phyloP scores from a whole-genome alignment of 2,113 vertebrate species.

The Numida meleagris region DNA sequence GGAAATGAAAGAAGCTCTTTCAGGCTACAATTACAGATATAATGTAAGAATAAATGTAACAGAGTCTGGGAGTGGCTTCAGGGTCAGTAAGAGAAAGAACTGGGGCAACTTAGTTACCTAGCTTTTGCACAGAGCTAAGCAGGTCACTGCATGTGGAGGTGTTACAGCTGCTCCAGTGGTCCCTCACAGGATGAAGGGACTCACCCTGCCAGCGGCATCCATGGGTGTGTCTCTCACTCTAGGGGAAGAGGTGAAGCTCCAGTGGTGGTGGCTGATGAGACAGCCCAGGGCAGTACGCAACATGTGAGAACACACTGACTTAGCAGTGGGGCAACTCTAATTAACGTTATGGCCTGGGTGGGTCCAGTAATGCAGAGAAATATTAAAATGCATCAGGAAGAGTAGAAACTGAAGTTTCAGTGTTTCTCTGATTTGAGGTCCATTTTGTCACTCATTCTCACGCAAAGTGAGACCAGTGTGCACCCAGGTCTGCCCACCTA shows the following conservation, averaged over 20 bases:
- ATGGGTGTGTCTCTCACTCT: neutral
- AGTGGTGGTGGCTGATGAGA: neutral
- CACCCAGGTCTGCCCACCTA: neutral
- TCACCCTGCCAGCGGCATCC: neutral
- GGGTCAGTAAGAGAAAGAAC: neutral
- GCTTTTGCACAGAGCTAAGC: rapidly evolving
- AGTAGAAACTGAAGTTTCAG: neutral
- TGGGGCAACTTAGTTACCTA: rapidly evolving
- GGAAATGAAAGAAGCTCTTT: neutral
- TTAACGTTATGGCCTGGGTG: neutral
- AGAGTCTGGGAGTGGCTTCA: neutral
- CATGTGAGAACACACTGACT: neutral
- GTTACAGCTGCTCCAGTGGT: neutral
- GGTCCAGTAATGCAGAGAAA: neutral
- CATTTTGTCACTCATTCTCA: neutral
- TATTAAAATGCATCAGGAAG: neutral
- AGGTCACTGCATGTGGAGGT: neutral
- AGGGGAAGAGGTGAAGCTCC: neutral
- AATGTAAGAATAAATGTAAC: neutral
- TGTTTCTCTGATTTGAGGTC: neutral
- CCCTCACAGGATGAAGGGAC: neutral
- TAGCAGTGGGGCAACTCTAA: neutral
- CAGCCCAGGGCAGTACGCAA: neutral
- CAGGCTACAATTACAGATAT: neutral
- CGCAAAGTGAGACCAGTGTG: neutral